These are phyloP conservation scores for Bedellia somnulentella DNA, from an alignment of 2,888 invertebrate genomes.

Conservation along the genomic window DNA sequence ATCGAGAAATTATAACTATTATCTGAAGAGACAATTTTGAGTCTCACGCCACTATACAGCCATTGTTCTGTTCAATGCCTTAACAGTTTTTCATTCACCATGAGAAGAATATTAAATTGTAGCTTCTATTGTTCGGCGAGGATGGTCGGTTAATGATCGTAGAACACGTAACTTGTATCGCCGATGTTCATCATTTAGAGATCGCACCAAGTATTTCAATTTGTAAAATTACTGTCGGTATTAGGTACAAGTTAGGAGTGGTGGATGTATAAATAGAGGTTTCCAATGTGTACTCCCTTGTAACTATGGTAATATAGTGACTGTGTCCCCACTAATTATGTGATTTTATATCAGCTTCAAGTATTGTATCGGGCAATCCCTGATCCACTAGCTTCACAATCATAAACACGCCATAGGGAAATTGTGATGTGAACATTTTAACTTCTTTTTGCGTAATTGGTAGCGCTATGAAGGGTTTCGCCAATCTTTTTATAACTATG, in stretches of 20 bases:
- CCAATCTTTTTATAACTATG: conserved; percentile 53
- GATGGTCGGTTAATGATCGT: conserved; percentile 5
- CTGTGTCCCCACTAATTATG: conserved; percentile 41
- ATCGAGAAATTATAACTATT: too few species aligned
- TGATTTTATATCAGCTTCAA: conserved; percentile 38
- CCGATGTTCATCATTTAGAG: too few species aligned
- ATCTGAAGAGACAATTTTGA: background rate
- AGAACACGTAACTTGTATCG: too few species aligned
- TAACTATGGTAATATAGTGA: conserved; percentile 43
- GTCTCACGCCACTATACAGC: conserved; percentile 22
- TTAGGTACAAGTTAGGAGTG: too few species aligned
- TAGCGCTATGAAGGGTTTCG: too few species aligned
- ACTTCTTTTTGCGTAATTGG: conserved; percentile 43
- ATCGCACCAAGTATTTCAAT: too few species aligned
- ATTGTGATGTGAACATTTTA: conserved; percentile 55
- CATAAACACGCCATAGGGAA: conserved; percentile 28
- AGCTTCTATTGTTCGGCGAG: conserved; percentile 18
- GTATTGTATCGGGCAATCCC: conserved; percentile 29
- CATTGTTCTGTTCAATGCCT: conserved; percentile 21
- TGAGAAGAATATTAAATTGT: conserved; percentile 13
- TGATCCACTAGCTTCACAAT: conserved; percentile 47
- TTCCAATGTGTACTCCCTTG: conserved; percentile 30
- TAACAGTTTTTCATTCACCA: conserved; percentile 3
- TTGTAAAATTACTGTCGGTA: too few species aligned
- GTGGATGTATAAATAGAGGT: conserved; percentile 22